Percentiles rank a stretch among this genome's conserved stretches.
Conservation (phyloP, 2,113 vertebrate genomes). For the Stegastes partitus region DNA sequence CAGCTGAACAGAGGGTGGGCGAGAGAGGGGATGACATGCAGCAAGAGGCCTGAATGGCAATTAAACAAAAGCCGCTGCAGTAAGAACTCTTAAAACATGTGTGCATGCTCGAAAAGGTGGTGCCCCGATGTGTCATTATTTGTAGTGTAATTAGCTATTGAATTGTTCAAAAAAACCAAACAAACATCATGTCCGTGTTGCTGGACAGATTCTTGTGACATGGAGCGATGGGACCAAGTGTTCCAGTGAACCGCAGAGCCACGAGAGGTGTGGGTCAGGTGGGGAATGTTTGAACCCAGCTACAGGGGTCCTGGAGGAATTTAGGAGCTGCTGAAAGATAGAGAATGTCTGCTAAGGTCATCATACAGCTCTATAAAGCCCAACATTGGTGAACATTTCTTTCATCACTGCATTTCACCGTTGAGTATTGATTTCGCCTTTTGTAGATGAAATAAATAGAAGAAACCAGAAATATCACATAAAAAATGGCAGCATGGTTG, state of each 20-base stretch:
- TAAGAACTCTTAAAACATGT: too few relatives aligned
- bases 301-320: slow-evolving; percentile 33
- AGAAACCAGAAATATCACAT: background rate
- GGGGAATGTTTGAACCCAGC: slow-evolving; percentile 37
- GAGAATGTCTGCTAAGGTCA: slow-evolving; percentile 46
- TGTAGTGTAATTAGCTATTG: slow-evolving; percentile 93
- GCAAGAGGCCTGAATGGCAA: too few relatives aligned
- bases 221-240: slow-evolving; percentile 85
- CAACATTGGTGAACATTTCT: background rate
- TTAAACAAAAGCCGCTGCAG: too few relatives aligned
- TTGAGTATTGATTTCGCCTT: slow-evolving; percentile 5
- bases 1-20: too few relatives aligned
- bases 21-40: too few relatives aligned
- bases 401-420: slow-evolving; percentile 29
- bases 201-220: slow-evolving; percentile 82
- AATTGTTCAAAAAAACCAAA: slow-evolving; percentile 90
- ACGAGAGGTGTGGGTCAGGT: slow-evolving; percentile 54
- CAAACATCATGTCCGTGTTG: slow-evolving; percentile 89
- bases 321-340: slow-evolving; percentile 51
- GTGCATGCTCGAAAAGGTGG: too few relatives aligned
- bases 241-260: slow-evolving; percentile 79
- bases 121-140: slow-evolving; percentile 90
- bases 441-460: slow-evolving; percentile 3
- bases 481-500: background rate
- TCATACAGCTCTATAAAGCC: slow-evolving; percentile 37